Evolutionary conservation across 2,113 vertebrate species (phyloP), one percentile per base, ranked within the genome.

Genomic region (Turnix velox): DNA sequence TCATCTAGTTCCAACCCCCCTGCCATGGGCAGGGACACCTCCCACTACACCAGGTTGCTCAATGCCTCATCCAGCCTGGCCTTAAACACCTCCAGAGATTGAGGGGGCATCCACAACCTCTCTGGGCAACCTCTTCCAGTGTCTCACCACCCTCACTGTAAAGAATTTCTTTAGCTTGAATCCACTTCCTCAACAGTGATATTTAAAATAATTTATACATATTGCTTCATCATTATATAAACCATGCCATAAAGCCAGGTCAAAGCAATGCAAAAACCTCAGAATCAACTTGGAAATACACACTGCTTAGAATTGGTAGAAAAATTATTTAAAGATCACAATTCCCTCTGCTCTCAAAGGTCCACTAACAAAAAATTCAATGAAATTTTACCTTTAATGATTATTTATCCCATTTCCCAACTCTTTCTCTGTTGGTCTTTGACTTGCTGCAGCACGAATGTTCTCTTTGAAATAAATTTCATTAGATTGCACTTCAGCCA

Each of bases 251-350:
- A 81, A 77, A 72, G 12, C 16, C 35, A 69, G 35, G 35, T 73
- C 62, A 85, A 83, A 82, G 18, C 24, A 72, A 40, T 16, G 22
- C 9, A 62, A 91, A 48, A 37, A 58, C 15, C 39, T 80, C 40
- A 27, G n/a, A 33, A 20, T 23, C 18, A 61, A 31, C 33, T 55
- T 57, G 19, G 51, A 85, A 82, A 85, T 14, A 48, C 3, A 33
- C 0, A 1, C 10, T 40, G 22, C 23, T n/a, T 54, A 48, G 19
- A 72, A 82, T 0, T 40, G 33, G 57, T 4, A 51, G 17, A 18
- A 13, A 33, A 37, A 27, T 76, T 55, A n/a, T n/a, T n/a, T n/a
- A n/a, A n/a, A 73, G 71, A 54, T 14, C 16, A 1, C 11, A 65
- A 68, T 25, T 51, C 27, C 30, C 16, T 63, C 30, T 6, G 14